Conservation (phyloP, 2,113 vertebrate genomes). For the Danionella cerebrum region DNA sequence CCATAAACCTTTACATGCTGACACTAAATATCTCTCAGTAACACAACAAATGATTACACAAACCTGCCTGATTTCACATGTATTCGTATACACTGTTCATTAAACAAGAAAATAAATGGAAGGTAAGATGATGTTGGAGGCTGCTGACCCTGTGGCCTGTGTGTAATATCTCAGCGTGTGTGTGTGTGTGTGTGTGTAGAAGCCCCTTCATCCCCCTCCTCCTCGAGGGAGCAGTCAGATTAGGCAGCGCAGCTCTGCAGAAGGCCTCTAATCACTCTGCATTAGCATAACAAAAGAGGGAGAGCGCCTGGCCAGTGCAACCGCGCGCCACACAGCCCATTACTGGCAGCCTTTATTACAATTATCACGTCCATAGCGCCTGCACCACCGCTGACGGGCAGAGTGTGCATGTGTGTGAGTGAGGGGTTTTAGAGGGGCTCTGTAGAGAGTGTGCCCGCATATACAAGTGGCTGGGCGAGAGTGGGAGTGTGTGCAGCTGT, state of each 20-base stretch:
- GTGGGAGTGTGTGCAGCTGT: conserved; percentile 1
- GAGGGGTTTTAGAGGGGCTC: conserved; percentile 3
- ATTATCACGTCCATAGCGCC: conserved; percentile 44
- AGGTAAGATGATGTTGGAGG: conserved; percentile 21
- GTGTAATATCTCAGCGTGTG: conserved; percentile 42
- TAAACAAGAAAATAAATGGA: conserved; percentile 6
- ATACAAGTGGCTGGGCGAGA: conserved; percentile 1
- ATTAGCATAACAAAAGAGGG: conserved; percentile 45
- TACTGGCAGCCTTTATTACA: conserved; percentile 46
- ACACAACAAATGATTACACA: not conserved
- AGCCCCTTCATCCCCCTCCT: conserved; percentile 8
- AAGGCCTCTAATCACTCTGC: conserved; percentile 41
- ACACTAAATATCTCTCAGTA: not conserved
- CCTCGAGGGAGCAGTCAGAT: conserved; percentile 33
- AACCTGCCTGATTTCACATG: not conserved
- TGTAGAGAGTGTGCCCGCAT: conserved; percentile 12
- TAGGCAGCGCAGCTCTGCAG: conserved; percentile 38
- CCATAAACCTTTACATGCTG: too few species aligned
- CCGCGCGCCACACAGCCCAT: conserved; percentile 36
- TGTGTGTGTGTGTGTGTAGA: conserved; percentile 33
- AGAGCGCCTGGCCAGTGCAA: conserved; percentile 29
- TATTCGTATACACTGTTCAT: not conserved
- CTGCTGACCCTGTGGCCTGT: conserved; percentile 33
- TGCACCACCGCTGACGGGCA: conserved; percentile 24
- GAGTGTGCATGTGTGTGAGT: not conserved